Conservation (phyloP, 92 coral and sea anemone species). For the Epizoanthus rinbou region DNA sequence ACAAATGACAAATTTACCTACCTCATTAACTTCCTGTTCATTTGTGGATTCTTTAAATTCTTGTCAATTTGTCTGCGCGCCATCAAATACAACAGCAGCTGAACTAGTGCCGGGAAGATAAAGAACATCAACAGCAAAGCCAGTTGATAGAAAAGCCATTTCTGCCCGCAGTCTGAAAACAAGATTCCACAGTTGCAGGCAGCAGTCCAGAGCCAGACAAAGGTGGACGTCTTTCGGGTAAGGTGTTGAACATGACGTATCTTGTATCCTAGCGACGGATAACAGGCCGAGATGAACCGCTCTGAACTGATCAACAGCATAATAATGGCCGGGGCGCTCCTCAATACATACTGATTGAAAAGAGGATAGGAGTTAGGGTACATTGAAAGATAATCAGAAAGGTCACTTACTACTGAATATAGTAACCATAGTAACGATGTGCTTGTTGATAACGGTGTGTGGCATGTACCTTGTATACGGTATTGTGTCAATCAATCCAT, state of each 20-base stretch:
- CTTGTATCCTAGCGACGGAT: slow-evolving; percentile 21
- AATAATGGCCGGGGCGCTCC: slow-evolving; percentile 28
- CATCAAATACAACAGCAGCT: slow-evolving; percentile 6
- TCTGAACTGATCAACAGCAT: slow-evolving; percentile 28
- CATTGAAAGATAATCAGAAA: background rate
- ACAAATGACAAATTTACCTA: background rate
- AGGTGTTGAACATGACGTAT: slow-evolving; percentile 25
- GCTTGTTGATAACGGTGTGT: no score
- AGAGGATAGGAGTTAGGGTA: background rate
- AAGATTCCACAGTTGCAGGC: slow-evolving; percentile 10
- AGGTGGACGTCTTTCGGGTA: slow-evolving; percentile 1
- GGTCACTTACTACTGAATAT: no score
- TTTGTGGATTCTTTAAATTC: background rate
- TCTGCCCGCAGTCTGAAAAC: slow-evolving; percentile 11
- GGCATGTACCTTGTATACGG: no score
- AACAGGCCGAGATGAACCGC: slow-evolving; percentile 35
- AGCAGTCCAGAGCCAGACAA: slow-evolving; percentile 12
- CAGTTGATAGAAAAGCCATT: slow-evolving; percentile 19
- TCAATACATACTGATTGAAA: slow-evolving; percentile 9
- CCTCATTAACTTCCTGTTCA: slow-evolving; percentile 14
- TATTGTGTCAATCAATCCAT: no score
- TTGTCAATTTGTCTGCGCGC: slow-evolving; percentile 8
- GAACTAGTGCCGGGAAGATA: slow-evolving; percentile 8
- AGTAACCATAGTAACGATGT: no score
- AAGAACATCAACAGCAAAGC: background rate